These are phyloP conservation scores for Sapayoa aenigma DNA, from an alignment of 2,113 vertebrate species.

Conservation along the genomic window DNA sequence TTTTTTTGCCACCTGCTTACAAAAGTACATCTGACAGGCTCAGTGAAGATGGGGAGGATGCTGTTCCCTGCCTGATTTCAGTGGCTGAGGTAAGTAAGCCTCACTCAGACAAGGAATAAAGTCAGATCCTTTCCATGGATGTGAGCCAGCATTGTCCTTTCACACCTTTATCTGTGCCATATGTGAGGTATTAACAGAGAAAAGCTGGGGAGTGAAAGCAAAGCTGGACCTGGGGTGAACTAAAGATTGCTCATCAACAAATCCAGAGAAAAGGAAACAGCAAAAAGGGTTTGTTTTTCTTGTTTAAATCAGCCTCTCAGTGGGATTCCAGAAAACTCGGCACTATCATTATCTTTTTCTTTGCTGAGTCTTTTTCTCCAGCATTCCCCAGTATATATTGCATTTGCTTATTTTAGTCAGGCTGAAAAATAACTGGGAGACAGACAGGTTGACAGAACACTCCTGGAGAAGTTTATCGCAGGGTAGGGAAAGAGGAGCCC, in stretches of 20 bases:
- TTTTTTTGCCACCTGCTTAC: background rate
- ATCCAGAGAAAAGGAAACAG: background rate
- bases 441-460: background rate
- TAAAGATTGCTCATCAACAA: background rate
- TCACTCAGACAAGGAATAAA: background rate
- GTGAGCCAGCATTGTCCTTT: background rate
- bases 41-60: background rate
- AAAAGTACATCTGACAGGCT: background rate
- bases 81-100: background rate
- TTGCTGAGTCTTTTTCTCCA: background rate
- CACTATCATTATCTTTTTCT: background rate
- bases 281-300: background rate
- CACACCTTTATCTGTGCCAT: background rate
- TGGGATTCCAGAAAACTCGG: background rate
- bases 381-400: background rate
- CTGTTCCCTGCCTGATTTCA: background rate
- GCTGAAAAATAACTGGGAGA: background rate
- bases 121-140: background rate
- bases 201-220: background rate
- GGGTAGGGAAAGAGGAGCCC: background rate
- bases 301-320: conserved; percentile 16
- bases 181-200: background rate
- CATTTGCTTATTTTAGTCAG: conserved; percentile 2
- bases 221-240: background rate
- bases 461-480: background rate